A percentile compares a stretch with the other conserved stretches of the same genome.
These are phyloP conservation scores for Barbus barbus DNA, from an alignment of 2,113 vertebrate genomes.

Conservation along the genomic window DNA sequence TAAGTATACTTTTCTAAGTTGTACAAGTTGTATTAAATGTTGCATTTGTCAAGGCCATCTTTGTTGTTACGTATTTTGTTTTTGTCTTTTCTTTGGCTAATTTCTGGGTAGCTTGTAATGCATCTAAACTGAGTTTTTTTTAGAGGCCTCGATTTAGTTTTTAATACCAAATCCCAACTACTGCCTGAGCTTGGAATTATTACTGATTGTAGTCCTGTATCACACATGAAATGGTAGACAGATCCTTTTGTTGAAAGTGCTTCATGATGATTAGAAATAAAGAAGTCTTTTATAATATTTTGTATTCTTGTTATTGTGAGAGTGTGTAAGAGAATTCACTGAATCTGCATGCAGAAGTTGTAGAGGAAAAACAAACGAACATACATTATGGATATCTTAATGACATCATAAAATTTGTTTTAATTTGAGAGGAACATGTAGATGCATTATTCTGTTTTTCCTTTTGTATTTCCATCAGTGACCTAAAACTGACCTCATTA, in stretches of 20 bases:
- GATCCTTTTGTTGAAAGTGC: constrained; percentile 55
- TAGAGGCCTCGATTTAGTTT: constrained; percentile 15
- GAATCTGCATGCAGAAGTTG: background rate
- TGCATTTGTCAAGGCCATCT: constrained; percentile 61
- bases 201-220: background rate
- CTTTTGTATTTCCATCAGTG: constrained; percentile 35
- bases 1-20: constrained; percentile 75
- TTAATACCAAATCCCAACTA: constrained; percentile 44
- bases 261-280: constrained; percentile 73
- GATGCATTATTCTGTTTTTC: background rate
- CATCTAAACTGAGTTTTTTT: constrained; percentile 35
- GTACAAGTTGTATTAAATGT: constrained; percentile 80
- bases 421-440: background rate
- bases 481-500: constrained; percentile 67
- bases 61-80: constrained; percentile 55
- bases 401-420: no score
- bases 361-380: background rate
- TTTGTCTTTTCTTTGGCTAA: constrained; percentile 56
- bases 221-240: constrained; percentile 52
- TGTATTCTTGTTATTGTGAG: constrained; percentile 15
- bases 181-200: constrained; percentile 31
- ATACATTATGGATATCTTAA: no score
- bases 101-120: constrained; percentile 61
- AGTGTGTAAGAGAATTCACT: background rate
- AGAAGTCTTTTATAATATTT: constrained; percentile 65